Base-by-base conservation (phyloP, 2,113 vertebrate species). In the Alaudala cheleensis region DNA sequence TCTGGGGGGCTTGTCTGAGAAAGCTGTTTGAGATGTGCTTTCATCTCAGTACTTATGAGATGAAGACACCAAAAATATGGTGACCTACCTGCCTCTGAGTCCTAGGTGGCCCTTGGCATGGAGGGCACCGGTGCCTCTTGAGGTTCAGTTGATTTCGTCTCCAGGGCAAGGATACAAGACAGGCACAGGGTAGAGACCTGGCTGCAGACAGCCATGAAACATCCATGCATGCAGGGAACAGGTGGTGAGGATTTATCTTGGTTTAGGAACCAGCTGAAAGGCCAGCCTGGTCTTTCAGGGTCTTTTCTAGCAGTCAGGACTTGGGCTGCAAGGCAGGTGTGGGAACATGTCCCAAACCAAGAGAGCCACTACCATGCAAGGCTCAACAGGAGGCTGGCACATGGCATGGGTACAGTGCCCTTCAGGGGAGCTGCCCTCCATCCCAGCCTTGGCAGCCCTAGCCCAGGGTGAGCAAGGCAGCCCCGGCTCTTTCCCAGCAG, bases 321-420 rank as follows among this genome's bases (percentile, higher is more conserved):
- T 54, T 51, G 57, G 24, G 44, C 24, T 70, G 72, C 3, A 11
- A 70, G 60, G 57, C 50, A 29, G 34, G 33, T 39, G 18, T 66
- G 44, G 19, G 33, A 60, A 18, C 7, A 0, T 11, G 20, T 53
- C 33, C 34, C 11, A 11, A 5, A 33, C 34, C 40, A 37, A 60
- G 31, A 57, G 37, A 86, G 40, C 17, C 5, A 24, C 18, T n/a
- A 2, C 25, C 45, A 39, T 0, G 0, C 6, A 40, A 31, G 14
- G 37, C 1, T 2, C 39, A 13, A 4, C 0, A 2, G 24, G 22
- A 89, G 50, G 15, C 39, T 78, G 73, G 47, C 11, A 4, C 40
- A 2, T 33, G 54, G 37, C n/a, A 6, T 9, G 28, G 19, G 33
- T 44, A 33, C 1, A 1, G 37, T 37, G 37, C 45, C 50, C 20